Evolutionary conservation across 2,797 vertebrate genomes (phyloP).

Genomic region (Crenuchus spilurus): DNA sequence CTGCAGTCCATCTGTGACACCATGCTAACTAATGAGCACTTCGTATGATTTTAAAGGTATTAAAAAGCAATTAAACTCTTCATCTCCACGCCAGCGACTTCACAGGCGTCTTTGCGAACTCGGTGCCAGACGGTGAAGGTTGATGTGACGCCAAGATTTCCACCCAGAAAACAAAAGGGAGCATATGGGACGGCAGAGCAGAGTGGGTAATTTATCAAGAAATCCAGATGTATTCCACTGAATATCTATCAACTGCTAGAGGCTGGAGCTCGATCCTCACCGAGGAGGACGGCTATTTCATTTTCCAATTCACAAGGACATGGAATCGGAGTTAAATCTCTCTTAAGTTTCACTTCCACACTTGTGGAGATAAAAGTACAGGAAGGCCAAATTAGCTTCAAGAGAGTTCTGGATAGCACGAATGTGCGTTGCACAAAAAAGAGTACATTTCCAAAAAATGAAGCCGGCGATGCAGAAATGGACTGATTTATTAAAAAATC

Average conservation of each 20-base stretch:
- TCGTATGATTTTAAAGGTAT: conserved; percentile 7
- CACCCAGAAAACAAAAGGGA: conserved; percentile 47
- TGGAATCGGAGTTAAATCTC: conserved; percentile 9
- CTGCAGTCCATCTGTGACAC: not conserved
- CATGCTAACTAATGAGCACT: not conserved
- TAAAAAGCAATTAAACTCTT: conserved; percentile 38
- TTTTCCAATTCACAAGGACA: conserved; percentile 29
- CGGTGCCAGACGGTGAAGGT: conserved; percentile 22
- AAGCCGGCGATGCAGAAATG: not conserved
- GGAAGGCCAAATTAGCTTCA: not conserved
- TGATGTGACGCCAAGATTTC: conserved; percentile 42
- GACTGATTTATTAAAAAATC: not conserved
- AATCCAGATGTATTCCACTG: conserved; percentile 49
- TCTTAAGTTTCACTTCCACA: conserved; percentile 13
- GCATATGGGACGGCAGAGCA: conserved; percentile 52
- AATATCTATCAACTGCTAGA: conserved; percentile 53
- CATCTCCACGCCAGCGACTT: conserved; percentile 9
- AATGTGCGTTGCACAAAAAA: too few species aligned
- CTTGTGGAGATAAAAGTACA: conserved; percentile 8
- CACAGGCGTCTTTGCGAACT: conserved; percentile 19
- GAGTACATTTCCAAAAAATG: not conserved
- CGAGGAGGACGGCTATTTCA: conserved; percentile 12
- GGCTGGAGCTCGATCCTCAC: conserved; percentile 22
- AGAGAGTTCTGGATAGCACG: not conserved
- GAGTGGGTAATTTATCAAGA: conserved; percentile 45